Base-by-base conservation (phyloP, 2,888 invertebrate species). In the Yponomeuta cagnagella region DNA sequence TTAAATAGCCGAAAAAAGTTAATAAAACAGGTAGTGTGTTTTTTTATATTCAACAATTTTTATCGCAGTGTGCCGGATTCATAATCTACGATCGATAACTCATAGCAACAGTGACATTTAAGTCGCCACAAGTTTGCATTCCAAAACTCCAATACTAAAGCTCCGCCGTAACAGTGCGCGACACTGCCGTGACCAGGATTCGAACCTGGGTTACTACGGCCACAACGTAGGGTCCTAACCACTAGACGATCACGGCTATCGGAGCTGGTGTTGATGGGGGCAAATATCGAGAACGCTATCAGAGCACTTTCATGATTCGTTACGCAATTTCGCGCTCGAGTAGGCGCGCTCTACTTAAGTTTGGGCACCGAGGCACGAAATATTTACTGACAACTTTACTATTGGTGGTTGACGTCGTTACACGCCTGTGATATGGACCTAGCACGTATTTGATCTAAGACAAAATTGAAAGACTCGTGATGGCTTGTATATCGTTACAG, bases 221-320 rank as follows among this genome's bases (percentile, higher is more conserved):
- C 92, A 93, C 93, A 93, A 93, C 92, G 93, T 90, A 89, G 90
- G 86, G 92, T 93, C 90, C 94, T 94, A 94, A 94, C 94, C 94
- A 94, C 94, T 94, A 94, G 93, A 94, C 94, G 94, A 94, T 94
- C 94, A 94, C 94, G 94, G 94, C 94, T 93, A 76, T 23, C 23
- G 23, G 23, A 23, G 23, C 23, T 23, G 23, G 23, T 23, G 23
- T 23, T 23, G 23, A 23, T 23, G 23, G 23, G 23, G 23, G 23
- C 23, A 23, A 58, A 58, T 58, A 58, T 58, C 52, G 12, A 2
- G 52, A 58, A 58, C 15, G 52, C 15, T 15, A 58, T 58, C 33
- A 65, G 65, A 65, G 65, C 33, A 65, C 65, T 65, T 65, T 65
- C 65, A 65, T 33, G 52, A 58, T 58, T 58, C 15, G 52, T 58